Base-by-base conservation (phyloP, 2,888 invertebrate genomes). In the Drosophila sordidula region DNA sequence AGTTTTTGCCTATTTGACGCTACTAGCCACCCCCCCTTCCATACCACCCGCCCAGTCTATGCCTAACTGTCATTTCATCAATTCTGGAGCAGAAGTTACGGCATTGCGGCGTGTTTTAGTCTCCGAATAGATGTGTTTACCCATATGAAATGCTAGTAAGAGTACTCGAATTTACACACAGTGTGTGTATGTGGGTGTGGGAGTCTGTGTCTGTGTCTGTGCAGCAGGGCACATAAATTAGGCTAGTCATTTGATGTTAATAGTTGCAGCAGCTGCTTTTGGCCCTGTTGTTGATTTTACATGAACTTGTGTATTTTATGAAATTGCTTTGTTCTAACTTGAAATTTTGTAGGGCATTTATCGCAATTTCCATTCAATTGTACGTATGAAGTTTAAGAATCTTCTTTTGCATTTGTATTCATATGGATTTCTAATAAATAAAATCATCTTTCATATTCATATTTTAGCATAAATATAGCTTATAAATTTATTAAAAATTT, bases 241-340 rank as follows among this genome's bases (percentile, higher is more conserved):
- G 77, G 80, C 79, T 68, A 82, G 83, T 82, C 89, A 83, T 88
- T 83, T 86, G 77, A 70, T 69, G 77, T 86, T 88, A 86, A 83
- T 82, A 83, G 83, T 77, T 65, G 74, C 52, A 69, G 67, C 63
- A 70, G 74, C 75, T 80, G 73, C 70, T 64, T 50, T 47, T 49
- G 58, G 56, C 22, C 65, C 41, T 49, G 50, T 73, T 73, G 74
- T 58, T 68, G 76, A 75, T 61, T 75, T 70, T 57, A 69, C 78
- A 78, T 41, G 47, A 49, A 46, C 58, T 68, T 80, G 80, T 86
- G 80, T 70, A 80, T 70, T 70, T 80, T 80, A 36, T 49, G 8
- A 76, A 83, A 83, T 87, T 87, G 59, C 87, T 76, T 78, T 71
- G 41, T 9, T 25, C 16, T 0, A 29, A 34, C 36, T n/a, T 44